A percentile compares a stretch with the other conserved stretches of the same genome.
phyloP scores from a whole-genome alignment of 2,797 vertebrate genomes.

The Kryptolebias ocellatus region DNA sequence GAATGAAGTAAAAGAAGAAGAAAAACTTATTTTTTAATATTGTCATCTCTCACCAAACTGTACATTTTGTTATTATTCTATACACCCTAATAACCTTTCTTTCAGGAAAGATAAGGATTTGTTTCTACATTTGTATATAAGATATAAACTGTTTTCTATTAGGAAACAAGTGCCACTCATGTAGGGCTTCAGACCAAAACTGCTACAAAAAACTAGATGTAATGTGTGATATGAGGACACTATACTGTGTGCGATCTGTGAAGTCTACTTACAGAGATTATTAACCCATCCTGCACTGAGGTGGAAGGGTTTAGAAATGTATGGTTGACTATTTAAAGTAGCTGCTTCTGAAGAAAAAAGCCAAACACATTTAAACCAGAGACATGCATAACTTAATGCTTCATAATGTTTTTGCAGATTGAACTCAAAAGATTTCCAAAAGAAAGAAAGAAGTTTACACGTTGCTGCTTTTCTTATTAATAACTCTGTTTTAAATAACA shows the following conservation, averaged over 20 bases:
- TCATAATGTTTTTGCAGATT: constrained; percentile 3
- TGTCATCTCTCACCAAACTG: constrained; percentile 34
- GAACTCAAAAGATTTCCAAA: not conserved
- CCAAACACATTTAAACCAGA: constrained; percentile 38
- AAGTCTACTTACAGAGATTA: constrained; percentile 16
- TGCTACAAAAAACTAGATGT: constrained; percentile 1
- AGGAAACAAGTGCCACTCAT: constrained; percentile 43
- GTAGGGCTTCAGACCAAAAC: constrained; percentile 17
- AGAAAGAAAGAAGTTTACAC: constrained; percentile 28
- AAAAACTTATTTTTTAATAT: constrained; percentile 22
- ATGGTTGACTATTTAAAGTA: constrained; percentile 41
- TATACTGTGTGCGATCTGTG: constrained; percentile 43
- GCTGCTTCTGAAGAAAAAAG: constrained; percentile 63
- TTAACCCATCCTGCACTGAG: constrained; percentile 5
- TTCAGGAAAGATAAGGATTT: constrained; percentile 25
- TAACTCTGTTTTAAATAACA: constrained; percentile 8
- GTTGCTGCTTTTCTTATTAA: constrained; percentile 8
- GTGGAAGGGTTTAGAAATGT: constrained; percentile 9
- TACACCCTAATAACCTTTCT: constrained; percentile 58
- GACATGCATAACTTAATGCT: not conserved
- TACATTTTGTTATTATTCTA: constrained; percentile 25
- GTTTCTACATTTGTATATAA: constrained; percentile 51
- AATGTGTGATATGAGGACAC: constrained; percentile 29
- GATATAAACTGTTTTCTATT: constrained; percentile 20
- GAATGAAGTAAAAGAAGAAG: constrained; percentile 21